phyloP scores from a whole-genome alignment of 2,113 vertebrate genomes.

The Oncorhynchus gorbuscha region DNA sequence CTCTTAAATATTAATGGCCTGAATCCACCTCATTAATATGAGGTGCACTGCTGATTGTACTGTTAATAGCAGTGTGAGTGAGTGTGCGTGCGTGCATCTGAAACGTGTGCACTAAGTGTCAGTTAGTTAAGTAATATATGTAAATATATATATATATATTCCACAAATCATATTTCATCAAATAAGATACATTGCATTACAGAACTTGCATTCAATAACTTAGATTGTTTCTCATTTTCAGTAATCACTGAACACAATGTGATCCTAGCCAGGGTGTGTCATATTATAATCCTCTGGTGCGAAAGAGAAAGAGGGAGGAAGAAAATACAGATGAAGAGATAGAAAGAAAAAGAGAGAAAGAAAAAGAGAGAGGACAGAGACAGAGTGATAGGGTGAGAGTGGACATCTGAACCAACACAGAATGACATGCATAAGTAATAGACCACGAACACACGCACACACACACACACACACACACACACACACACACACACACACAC shows the following conservation, averaged over 20 bases:
- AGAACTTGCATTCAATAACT: not conserved
- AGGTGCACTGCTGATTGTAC: conserved; percentile 67
- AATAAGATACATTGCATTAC: conserved; percentile 34
- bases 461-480: conserved; percentile 21
- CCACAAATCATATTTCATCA: conserved; percentile 7
- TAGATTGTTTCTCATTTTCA: not conserved
- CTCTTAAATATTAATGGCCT: conserved; percentile 69
- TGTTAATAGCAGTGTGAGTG: conserved; percentile 41
- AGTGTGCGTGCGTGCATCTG: conserved; percentile 12
- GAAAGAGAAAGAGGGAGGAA: not conserved
- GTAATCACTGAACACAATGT: not conserved
- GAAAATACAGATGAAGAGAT: not conserved
- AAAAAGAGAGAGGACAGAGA: not conserved
- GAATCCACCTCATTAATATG: conserved; percentile 74
- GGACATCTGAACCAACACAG: not conserved
- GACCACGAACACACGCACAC: conserved; percentile 1
- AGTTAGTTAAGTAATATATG: not conserved
- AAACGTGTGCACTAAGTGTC: conserved; percentile 22
- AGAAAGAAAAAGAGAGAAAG: not conserved
- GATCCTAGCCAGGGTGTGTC: not conserved
- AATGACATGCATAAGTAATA: not conserved
- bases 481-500: conserved; percentile 21
- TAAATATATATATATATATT: not conserved
- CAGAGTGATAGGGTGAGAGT: not conserved
- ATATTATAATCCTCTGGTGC: not conserved